Percentiles rank a stretch among this genome's conserved stretches.
Conservation (phyloP, 2,113 vertebrate genomes). For the Tretioscincus oriximinensis region DNA sequence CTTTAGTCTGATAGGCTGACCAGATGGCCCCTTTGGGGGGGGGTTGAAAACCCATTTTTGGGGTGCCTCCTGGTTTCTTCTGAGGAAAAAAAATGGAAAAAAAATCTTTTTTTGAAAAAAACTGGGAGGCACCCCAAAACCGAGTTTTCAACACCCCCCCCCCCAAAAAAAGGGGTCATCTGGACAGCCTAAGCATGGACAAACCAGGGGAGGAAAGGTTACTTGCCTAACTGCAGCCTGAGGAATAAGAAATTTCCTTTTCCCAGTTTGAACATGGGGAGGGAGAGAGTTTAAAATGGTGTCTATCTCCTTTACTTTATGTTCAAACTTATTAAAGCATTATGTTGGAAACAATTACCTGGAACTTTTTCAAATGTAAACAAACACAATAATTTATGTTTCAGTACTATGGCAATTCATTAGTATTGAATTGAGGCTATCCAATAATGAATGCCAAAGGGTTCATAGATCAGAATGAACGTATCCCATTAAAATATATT, state of each 20-base stretch:
- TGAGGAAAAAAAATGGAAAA: no score
- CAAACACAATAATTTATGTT: conserved; percentile 19
- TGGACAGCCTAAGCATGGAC: no score
- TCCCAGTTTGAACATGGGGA: conserved; percentile 7
- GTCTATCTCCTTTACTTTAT: no score
- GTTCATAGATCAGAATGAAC: not conserved
- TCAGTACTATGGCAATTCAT: not conserved
- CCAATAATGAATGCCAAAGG: conserved; percentile 20
- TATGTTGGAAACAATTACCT: conserved; percentile 29
- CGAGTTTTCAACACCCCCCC: no score
- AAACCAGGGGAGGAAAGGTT: no score
- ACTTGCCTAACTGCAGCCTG: not conserved
- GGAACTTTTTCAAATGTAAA: conserved; percentile 26
- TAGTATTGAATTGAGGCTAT: conserved; percentile 4
- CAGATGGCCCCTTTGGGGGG: no score
- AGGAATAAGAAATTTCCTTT: not conserved
- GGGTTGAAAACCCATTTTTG: no score
- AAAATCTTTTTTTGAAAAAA: no score
- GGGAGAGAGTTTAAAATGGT: conserved; percentile 6
- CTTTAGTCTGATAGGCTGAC: no score
- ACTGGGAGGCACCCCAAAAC: no score
- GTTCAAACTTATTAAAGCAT: conserved; percentile 36
- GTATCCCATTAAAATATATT: not conserved
- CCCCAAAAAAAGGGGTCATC: no score
- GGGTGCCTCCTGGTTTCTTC: no score